Base-by-base conservation (phyloP, 2,113 vertebrate species). In the Petrocephalus zakoni region DNA sequence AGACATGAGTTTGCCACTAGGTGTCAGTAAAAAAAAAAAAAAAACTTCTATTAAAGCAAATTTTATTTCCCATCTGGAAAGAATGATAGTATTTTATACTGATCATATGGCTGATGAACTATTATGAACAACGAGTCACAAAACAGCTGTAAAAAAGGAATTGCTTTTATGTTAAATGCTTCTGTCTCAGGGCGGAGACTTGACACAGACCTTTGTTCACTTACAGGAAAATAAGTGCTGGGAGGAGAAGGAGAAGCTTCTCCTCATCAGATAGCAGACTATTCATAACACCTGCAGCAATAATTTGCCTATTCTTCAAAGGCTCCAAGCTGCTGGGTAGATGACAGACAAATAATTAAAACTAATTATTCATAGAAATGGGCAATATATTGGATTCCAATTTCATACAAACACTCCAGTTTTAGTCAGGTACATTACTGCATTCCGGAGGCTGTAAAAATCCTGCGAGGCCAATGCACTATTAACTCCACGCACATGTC, bases 1-100 rank as follows among this genome's bases (percentile, higher is more conserved):
- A 92, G 88, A 88, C 86, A 88, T 29, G 75, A 90, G 55, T 68
- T 58, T 21, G 87, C 92, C 94, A 94, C 91, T 56, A 91, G 94
- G 93, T 93, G 93, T 91, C 93, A 92, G 90, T 93, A 90, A 90
- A 85, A 88, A 89, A 86, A 75, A 78, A 42, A 42, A 42, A 42
- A 42, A 42, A 29, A 25, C n/a, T 64, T 64, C n/a, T 64, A 9
- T 25, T 15, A 85, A 85, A 37, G 37, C 49, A 46, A 17, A 13
- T 87, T 3, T 25, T 4, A 9, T 46, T 2, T 51, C 34, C 1
- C 34, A 78, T 10, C 47, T 29, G 61, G 61, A 68, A 49, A 29
- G 46, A 29, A 42, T 87, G 46, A 78, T 21, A 87, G 42, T 22
- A 55, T 81, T 5, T 78, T 55, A 4, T 52, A 42, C 34, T 53